Base-by-base conservation (phyloP, 2,888 invertebrate genomes). In the Drosophila eohydei region DNA sequence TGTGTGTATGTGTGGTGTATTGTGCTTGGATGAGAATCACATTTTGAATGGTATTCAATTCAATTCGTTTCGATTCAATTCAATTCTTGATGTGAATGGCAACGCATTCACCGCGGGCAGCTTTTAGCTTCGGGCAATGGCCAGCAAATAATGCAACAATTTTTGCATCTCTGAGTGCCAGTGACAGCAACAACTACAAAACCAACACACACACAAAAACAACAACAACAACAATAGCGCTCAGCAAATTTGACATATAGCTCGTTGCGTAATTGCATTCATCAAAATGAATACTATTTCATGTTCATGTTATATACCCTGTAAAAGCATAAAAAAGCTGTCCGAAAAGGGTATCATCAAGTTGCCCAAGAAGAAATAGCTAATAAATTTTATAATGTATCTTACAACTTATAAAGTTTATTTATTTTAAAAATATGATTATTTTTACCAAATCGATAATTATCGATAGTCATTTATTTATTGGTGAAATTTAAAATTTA, bases 261-360 rank as follows among this genome's bases (percentile, higher is more conserved):
- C 59, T 68, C 75, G 71, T 75, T 78, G 75, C 71, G 80, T 84
- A 86, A 83, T 83, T 84, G 78, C 78, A 84, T 83, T 86, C 70
- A 80, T 78, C 62, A 74, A 71, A 72, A 72, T 72, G 73, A 73
- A 72, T 71, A 71, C 61, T 43, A 50, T 64, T 74, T 56, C 21
- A 48, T 60, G 57, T 66, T 32, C 46, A 44, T 11, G 46, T 48
- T 40, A 16, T 8, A 54, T 54, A 40, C 65, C 46, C 63, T 40
- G 8, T 28, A 30, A 4, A 26, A n/a, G 21, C 11, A 9, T 8
- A n/a, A 34, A 50, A 43, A 16, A 26, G 11, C 7, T 44, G 8
- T 34, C 21, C 21, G 21, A 21, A 21, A 21, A 5, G 4, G 21
- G 30, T 26, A 11, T 36, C 6, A 26, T 6, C 12, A 26, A 26